Evolutionary conservation across 2,888 invertebrate species (phyloP).

Genomic region (Xestia xanthographa): DNA sequence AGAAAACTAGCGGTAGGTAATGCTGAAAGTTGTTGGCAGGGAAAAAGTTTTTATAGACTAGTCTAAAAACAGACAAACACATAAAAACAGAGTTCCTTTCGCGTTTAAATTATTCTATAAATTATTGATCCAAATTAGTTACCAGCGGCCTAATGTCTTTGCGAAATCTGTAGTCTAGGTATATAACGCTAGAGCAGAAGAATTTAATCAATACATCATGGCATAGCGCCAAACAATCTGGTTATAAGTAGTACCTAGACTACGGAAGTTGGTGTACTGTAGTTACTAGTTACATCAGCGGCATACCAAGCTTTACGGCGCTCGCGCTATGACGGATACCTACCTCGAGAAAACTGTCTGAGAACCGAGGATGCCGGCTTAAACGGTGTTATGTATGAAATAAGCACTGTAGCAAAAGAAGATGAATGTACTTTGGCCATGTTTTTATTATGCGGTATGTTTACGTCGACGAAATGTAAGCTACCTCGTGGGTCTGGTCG

Average conservation of each 20-base stretch:
- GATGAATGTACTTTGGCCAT: neutral
- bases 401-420: neutral
- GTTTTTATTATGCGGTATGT: too few species aligned
- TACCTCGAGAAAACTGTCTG: constrained; percentile 41
- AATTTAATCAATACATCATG: constrained; percentile 22
- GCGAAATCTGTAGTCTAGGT: neutral
- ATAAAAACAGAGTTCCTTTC: neutral
- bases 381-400: constrained; percentile 31
- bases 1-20: neutral
- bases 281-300: constrained; percentile 54
- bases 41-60: neutral
- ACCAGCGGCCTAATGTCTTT: neutral
- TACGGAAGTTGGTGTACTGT: constrained; percentile 45
- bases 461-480: too few species aligned
- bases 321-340: constrained; percentile 30
- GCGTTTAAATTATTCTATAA: neutral
- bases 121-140: neutral
- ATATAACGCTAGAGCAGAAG: neutral
- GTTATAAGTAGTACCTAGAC: constrained; percentile 40
- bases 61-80: neutral
- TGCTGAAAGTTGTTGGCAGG: neutral
- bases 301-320: constrained; percentile 49
- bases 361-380: neutral
- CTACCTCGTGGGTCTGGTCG: too few species aligned
- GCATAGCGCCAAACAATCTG: constrained; percentile 23